phyloP scores from a whole-genome alignment of 2,888 invertebrate genomes.

The Aplocera efformata region DNA sequence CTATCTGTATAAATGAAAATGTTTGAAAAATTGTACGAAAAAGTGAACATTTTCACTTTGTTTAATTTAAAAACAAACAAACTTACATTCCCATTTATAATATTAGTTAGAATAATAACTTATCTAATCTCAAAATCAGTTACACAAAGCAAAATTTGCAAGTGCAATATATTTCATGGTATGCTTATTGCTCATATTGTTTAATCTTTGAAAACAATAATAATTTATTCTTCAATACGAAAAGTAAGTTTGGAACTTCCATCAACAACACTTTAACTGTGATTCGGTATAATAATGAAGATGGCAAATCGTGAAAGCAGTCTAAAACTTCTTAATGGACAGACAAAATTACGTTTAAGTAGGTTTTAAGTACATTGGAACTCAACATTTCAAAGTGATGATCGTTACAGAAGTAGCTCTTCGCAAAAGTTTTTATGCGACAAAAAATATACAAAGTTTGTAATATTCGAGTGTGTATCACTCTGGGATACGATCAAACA shows the following conservation, averaged over 20 bases:
- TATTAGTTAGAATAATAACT: no score
- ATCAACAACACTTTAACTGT: constrained; percentile 37
- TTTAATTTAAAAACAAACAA: no score
- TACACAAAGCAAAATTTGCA: constrained; percentile 3
- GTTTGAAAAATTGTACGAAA: no score
- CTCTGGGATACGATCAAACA: no score
- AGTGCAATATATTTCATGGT: background rate
- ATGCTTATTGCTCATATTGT: no score
- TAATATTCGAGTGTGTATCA: background rate
- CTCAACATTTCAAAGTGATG: constrained; percentile 50
- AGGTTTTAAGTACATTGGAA: constrained; percentile 58
- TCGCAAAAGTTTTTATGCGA: constrained; percentile 9
- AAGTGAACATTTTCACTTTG: no score
- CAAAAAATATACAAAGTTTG: constrained; percentile 4
- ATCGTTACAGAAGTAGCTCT: constrained; percentile 29
- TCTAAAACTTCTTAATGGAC: constrained; percentile 62
- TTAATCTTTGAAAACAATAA: background rate
- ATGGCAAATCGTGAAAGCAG: constrained; percentile 47
- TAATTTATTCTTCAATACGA: background rate
- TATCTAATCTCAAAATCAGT: constrained; percentile 3
- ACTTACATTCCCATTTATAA: no score
- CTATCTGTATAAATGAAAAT: background rate
- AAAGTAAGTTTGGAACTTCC: constrained; percentile 14
- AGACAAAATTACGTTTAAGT: constrained; percentile 57
- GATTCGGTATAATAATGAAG: constrained; percentile 37